These are phyloP conservation scores for Rotaria socialis DNA, from an alignment of 2,888 invertebrate species.

Conservation along the genomic window DNA sequence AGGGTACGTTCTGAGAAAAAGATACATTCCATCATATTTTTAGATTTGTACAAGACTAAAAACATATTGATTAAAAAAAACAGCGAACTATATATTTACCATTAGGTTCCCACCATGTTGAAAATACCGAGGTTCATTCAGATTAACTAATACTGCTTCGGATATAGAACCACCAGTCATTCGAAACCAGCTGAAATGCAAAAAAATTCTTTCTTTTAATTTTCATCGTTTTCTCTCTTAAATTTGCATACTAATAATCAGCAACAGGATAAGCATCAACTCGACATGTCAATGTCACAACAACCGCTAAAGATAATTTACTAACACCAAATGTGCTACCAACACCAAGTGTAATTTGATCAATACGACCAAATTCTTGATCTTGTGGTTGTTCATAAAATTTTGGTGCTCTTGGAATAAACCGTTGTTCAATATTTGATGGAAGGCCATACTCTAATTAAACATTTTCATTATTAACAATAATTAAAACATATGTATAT, in stretches of 20 bases:
- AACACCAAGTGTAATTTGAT: slow-evolving; percentile 40
- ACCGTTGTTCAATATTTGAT: slow-evolving; percentile 44
- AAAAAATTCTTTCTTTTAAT: neutral
- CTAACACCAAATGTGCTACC: slow-evolving; percentile 43
- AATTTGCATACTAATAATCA: slow-evolving; percentile 32
- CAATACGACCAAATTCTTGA: slow-evolving; percentile 44
- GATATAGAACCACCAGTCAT: neutral
- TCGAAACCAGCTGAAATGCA: slow-evolving; percentile 5
- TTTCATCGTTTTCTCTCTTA: neutral
- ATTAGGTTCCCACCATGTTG: slow-evolving; percentile 46
- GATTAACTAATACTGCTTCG: slow-evolving; percentile 18
- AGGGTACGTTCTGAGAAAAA: too few relatives aligned
- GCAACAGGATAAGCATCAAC: slow-evolving; percentile 46
- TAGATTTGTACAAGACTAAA: too few relatives aligned
- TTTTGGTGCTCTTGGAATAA: slow-evolving; percentile 46
- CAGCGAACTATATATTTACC: neutral
- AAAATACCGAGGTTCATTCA: slow-evolving; percentile 43
- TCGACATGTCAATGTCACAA: slow-evolving; percentile 43
- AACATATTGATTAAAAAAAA: neutral
- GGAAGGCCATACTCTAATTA: slow-evolving; percentile 43
- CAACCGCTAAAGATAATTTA: slow-evolving; percentile 38
- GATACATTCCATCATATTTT: too few relatives aligned
- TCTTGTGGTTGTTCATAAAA: slow-evolving; percentile 46
- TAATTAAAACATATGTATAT: too few relatives aligned
- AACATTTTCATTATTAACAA: neutral